Evolutionary conservation across 2,113 vertebrate genomes (phyloP), one percentile per base, ranked within the genome.

Genomic region (Coturnix japonica): DNA sequence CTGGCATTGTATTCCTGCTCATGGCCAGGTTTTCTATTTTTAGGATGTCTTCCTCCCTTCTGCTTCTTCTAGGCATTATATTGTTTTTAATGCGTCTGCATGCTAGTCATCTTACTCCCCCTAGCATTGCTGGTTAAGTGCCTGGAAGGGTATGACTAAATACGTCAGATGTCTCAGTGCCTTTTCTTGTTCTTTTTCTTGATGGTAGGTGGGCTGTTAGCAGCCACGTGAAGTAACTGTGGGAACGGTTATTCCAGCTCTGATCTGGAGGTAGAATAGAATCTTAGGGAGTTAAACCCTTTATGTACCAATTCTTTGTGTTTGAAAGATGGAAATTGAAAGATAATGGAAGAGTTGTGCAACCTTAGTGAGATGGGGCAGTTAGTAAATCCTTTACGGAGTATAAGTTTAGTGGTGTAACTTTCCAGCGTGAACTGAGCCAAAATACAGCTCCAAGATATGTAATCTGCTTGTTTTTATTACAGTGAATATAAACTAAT

Each of bases 381-480:
- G 54, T 73, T 87, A 59, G 49, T 82, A 91, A 94, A 91, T 77
- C 81, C 67, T 77, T 87, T 71, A 23, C 71, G 79, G 82, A 61
- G 39, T 90, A 93, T 43, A 79, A 81, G 67, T 71, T 54, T 76
- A 69, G n/a, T 69, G 77, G 70, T 79, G 19, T 90, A 94, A 86
- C 41, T 83, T 77, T 78, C 18, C 83, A 49, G 33, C 13, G 13
- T 67, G 64, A 94, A 33, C 35, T 78, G 76, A 83, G 83, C 44
- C 66, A 75, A 81, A 90, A 69, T 64, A 73, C 57, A 86, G 80
- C 89, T 95, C 59, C 80, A 54, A 89, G 89, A 76, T 84, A 81
- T 2, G 66, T 90, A 91, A 87, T 90, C 31, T 87, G n/a, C 72
- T 71, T 0, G 2, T 2, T 0, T 79, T 70, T 59, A 49, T 79